A percentile compares a stretch with the other conserved stretches of the same genome.
Evolutionary conservation across 2,797 vertebrate genomes (phyloP).

Genomic region (Podarcis lilfordi): DNA sequence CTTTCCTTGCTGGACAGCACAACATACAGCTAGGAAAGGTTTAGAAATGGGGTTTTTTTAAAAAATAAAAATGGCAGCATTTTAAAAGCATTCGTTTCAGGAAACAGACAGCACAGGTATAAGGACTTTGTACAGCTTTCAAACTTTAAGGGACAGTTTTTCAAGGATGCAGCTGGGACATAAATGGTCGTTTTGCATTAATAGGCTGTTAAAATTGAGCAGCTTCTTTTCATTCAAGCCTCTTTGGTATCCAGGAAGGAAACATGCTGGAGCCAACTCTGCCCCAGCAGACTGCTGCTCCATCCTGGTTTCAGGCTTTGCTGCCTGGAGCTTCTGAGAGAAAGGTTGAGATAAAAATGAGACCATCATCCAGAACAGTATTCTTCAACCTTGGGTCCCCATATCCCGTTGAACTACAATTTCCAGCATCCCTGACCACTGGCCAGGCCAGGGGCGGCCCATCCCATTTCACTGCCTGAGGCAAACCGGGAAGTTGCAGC

Average conservation of each 20-base stretch:
- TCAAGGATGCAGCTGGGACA: background rate
- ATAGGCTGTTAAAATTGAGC: background rate
- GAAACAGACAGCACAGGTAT: background rate
- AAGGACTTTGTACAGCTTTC: background rate
- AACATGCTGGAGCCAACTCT: too few relatives aligned
- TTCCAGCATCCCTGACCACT: background rate
- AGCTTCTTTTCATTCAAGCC: background rate
- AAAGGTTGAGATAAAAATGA: background rate
- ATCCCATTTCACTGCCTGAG: too few relatives aligned
- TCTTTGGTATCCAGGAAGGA: background rate
- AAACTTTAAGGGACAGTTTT: background rate
- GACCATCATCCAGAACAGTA: background rate
- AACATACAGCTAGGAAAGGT: background rate
- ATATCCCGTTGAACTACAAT: background rate
- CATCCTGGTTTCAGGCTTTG: background rate
- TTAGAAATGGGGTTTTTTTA: conserved; percentile 22
- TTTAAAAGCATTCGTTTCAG: background rate
- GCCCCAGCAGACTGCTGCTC: background rate
- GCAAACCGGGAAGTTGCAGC: too few relatives aligned
- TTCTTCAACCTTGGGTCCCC: background rate
- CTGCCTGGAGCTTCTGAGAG: background rate
- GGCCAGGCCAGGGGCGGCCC: too few relatives aligned
- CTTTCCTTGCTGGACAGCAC: conserved; percentile 12
- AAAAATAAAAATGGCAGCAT: background rate
- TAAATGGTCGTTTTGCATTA: background rate